Evolutionary conservation across 2,797 vertebrate species (phyloP), one percentile per base, ranked within the genome.

Genomic region (Florisuga fusca): DNA sequence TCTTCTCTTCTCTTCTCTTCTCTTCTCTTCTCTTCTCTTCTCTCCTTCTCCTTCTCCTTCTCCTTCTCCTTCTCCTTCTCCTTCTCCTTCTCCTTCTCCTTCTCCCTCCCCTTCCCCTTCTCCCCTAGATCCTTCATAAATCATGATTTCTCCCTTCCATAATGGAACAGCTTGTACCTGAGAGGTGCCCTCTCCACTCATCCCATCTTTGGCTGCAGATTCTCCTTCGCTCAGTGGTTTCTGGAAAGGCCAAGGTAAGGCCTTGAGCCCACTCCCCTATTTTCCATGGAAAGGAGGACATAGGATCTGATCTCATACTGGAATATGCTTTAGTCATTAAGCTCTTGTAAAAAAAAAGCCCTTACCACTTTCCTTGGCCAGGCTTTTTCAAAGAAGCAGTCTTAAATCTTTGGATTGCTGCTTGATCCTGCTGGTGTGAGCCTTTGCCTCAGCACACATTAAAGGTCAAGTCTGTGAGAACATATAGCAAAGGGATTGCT

Each of bases 211-310:
- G 43, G 38, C 46, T 55, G 78, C 29, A 12, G 33, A 50, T 64
- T 0, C 0, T 38, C 38, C n/a, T 76, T 64, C 0, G 0, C 27
- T 63, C 1, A 0, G 2, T 21, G n/a, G 26, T 61, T 71, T 77
- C 57, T 46, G n/a, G n/a, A 77, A 66, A 64, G 58, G 51, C 0
- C 3, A 29, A 63, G 41, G 6, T 9, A 9, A 16, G 21, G n/a
- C 23, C 51, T 85, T 3, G 9, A 90, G 55, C 54, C 31, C 2
- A 2, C 61, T 63, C n/a, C 8, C 6, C 15, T 33, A 0, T 45
- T 63, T 51, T 58, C 54, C 41, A 38, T 27, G 12, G 13, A 15
- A 15, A 77, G 27, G 31, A 64, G 38, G 76, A 76, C 2, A 1
- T 20, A 38, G 48, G n/a, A 34, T 25, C 36, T 5, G 1, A 2